These are phyloP conservation scores for Pempheris klunzingeri DNA, from an alignment of 2,797 vertebrate species.

Conservation along the genomic window DNA sequence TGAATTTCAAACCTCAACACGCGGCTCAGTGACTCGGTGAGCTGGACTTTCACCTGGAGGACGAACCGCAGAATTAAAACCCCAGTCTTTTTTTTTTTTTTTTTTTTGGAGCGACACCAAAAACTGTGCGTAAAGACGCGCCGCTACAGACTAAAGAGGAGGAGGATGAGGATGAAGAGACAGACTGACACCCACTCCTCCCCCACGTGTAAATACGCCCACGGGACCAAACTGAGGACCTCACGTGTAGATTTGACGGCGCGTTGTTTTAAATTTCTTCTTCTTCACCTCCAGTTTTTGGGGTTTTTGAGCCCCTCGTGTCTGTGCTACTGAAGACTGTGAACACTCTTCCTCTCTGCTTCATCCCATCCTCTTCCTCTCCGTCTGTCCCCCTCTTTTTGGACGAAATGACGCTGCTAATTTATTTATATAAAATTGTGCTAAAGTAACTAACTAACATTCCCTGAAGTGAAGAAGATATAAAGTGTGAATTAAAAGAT, in stretches of 20 bases:
- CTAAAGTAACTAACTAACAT: conserved; percentile 87
- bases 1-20: background rate
- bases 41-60: background rate
- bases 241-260: conserved; percentile 44
- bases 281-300: conserved; percentile 15
- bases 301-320: background rate
- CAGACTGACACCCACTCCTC: background rate
- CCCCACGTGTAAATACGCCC: conserved; percentile 72
- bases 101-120: conserved; percentile 15
- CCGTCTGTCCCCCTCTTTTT: conserved; percentile 48
- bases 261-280: background rate
- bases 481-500: conserved; percentile 84
- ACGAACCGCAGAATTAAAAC: background rate
- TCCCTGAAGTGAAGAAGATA: conserved; percentile 84
- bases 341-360: conserved; percentile 37
- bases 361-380: conserved; percentile 36
- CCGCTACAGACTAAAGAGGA: conserved; percentile 17
- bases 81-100: too few relatives aligned
- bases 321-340: conserved; percentile 10
- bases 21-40: background rate
- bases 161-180: background rate
- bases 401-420: conserved; percentile 84
- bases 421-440: conserved; percentile 90
- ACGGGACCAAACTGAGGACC: conserved; percentile 72
- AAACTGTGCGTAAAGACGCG: conserved; percentile 23